Conservation (phyloP, 2,797 vertebrate genomes). For the Dendrocincla tyrannina region DNA sequence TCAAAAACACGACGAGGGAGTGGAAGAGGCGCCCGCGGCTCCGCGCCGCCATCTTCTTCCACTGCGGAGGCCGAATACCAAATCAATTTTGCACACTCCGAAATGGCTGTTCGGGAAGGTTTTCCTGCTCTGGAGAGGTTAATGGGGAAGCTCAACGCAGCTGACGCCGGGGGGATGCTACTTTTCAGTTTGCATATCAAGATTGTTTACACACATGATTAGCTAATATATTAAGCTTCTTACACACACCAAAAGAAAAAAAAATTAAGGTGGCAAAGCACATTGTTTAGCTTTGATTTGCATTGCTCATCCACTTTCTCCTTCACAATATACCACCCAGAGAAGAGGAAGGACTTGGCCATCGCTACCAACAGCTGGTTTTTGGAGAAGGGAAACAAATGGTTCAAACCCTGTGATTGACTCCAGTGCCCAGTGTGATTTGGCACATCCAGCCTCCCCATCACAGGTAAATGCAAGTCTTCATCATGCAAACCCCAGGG, state of each 20-base stretch:
- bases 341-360: neutral
- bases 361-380: neutral
- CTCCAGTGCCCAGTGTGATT: neutral
- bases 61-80: neutral
- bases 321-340: fast-evolving
- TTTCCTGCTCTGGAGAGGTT: neutral
- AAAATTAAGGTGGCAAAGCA: neutral
- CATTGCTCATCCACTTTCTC: neutral
- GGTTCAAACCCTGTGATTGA: neutral
- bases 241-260: neutral
- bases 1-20: fast-evolving
- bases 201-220: neutral
- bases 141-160: neutral
- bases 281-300: neutral
- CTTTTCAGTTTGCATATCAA: neutral
- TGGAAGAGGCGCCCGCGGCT: neutral
- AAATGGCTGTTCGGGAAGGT: constrained; percentile 10
- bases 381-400: neutral
- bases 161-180: neutral
- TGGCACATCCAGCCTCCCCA: neutral
- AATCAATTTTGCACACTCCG: neutral
- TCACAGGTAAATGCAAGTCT: neutral
- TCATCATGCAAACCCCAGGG: fast-evolving
- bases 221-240: neutral
- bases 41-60: constrained; percentile 53